Base-by-base conservation (phyloP, 30 jellyfish, hydroid and myxozoan species). In the Pseudorhiza aurosa region DNA sequence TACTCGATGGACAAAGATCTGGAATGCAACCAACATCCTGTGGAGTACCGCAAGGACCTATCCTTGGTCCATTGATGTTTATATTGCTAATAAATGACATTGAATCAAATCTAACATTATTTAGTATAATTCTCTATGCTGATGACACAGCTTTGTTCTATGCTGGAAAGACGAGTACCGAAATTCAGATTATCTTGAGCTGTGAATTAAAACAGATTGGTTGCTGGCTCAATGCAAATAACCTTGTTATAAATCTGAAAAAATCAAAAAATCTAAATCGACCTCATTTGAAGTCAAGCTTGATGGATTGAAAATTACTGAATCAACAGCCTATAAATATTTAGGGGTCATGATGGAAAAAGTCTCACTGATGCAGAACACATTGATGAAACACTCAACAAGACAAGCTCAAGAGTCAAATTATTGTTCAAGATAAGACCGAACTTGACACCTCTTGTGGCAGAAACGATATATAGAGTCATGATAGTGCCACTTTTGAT, bases 41-140 rank as follows among this genome's bases (percentile, higher is more conserved):
- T 57, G 88, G 88, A 24, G 88, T 77, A 17, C 90, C 90, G 31
- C 90, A 77, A 19, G 90, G 90, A 45, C 60, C 83, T 15, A 58
- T 77, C 46, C 55, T 77, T 14, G 82, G 90, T 32, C 71, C 83
- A 15, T 58, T 77, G 36, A 19, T 77, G 55, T 37, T 77, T 62
- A 47, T 33, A 25, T 9, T 77, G 56, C 62, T 24, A 12, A 58
- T 77, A 36, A 77, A 77, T 25, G 83, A 77, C 42, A 77, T 77
- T 26, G 72, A 72, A 2, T 2, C 35, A 15, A 44, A 46, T 43
- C 33, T 43, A 72, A 46, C 18, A 44, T 50, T 28, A 9, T 72
- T 31, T 53, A 33, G 47, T 28, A 72, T 72, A 15, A 53, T 35
- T 50, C 73, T 72, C 56, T 81, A 81, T 68, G 93, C 93, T 46